Percentiles rank a stretch among this genome's conserved stretches.
phyloP scores from a whole-genome alignment of 2,888 invertebrate genomes.

The Anarsia innoxiella region DNA sequence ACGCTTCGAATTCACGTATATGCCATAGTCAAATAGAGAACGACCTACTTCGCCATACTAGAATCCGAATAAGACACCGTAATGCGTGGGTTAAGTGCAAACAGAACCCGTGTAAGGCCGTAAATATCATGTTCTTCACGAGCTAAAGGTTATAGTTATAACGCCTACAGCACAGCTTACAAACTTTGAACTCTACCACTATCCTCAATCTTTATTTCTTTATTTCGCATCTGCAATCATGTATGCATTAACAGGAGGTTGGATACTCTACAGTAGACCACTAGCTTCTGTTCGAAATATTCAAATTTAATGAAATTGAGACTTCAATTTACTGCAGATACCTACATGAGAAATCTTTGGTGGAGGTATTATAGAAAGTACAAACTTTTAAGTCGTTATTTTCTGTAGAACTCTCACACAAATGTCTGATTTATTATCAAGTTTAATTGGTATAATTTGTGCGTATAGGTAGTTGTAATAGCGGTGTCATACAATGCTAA shows the following conservation, averaged over 20 bases:
- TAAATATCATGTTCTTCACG: not conserved
- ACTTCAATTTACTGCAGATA: no score
- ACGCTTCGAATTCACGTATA: not conserved
- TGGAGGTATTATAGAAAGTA: no score
- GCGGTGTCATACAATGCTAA: slow-evolving; percentile 10
- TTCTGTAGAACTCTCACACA: no score
- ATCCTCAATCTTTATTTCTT: no score
- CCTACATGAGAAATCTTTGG: no score
- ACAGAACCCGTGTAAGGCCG: not conserved
- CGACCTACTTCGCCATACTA: slow-evolving; percentile 3
- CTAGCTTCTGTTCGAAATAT: no score
- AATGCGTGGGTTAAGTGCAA: slow-evolving; percentile 2
- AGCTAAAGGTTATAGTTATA: not conserved
- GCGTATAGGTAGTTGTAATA: slow-evolving; percentile 35
- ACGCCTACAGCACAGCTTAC: not conserved
- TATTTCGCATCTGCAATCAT: no score
- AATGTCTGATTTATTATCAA: no score
- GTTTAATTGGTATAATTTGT: not conserved
- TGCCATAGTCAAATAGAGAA: slow-evolving; percentile 7
- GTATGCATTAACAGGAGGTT: no score
- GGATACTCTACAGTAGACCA: no score
- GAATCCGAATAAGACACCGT: not conserved
- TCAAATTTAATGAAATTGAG: no score
- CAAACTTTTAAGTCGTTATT: no score
- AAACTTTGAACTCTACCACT: not conserved